Evolutionary conservation across 2,797 vertebrate species (phyloP).

Genomic region (Platalea minor): DNA sequence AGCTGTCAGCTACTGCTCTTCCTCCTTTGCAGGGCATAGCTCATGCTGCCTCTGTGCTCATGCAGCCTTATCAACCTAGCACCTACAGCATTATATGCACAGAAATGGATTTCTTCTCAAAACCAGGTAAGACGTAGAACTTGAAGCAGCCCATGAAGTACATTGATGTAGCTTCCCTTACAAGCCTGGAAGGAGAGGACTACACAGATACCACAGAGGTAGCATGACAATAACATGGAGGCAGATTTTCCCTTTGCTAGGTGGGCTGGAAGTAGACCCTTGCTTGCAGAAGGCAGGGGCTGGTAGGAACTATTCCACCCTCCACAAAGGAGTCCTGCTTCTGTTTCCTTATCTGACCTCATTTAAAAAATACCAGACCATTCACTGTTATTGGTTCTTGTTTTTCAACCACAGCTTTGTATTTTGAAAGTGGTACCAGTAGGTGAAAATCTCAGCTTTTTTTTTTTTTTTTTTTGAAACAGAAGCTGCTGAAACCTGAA

Average conservation of each 20-base stretch:
- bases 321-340: not conserved
- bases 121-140: not conserved
- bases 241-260: not conserved
- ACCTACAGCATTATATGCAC: not conserved
- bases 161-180: not conserved
- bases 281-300: not conserved
- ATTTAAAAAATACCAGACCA: not conserved
- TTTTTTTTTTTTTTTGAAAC: not conserved
- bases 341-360: not conserved
- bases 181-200: not conserved
- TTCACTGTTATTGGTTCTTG: not conserved
- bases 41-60: not conserved
- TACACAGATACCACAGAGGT: not conserved
- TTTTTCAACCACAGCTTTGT: not conserved
- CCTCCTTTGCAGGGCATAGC: not conserved
- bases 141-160: not conserved
- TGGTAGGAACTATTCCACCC: not conserved
- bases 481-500: not conserved
- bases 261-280: not conserved
- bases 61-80: not conserved
- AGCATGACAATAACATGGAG: fast-evolving
- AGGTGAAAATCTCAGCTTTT: not conserved
- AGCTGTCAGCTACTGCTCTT: not conserved
- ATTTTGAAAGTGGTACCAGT: not conserved
- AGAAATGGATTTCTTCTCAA: not conserved